Evolutionary conservation across 2,888 invertebrate species (phyloP).

Genomic region (Sialis fuliginosa): DNA sequence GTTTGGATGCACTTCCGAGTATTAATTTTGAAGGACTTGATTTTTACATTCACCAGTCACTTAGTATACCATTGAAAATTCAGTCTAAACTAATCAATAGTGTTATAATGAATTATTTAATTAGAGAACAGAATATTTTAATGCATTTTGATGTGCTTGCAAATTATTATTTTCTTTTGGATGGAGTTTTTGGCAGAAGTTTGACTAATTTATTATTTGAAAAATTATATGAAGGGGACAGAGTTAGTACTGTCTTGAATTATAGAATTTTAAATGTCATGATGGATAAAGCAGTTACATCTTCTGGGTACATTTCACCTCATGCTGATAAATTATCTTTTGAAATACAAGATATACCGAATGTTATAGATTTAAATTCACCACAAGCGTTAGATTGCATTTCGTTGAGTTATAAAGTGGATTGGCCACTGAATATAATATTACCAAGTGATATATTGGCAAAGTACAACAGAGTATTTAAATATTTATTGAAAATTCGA

Average conservation of each 20-base stretch:
- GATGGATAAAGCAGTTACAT: slow-evolving; percentile 47
- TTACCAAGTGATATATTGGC: slow-evolving; percentile 49
- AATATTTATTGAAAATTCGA: slow-evolving; percentile 55
- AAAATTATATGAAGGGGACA: slow-evolving; percentile 42
- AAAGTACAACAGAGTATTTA: slow-evolving; percentile 57
- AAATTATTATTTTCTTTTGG: slow-evolving; percentile 60
- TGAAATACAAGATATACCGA: slow-evolving; percentile 38
- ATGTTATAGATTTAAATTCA: slow-evolving; percentile 41
- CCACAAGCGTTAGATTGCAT: slow-evolving; percentile 51
- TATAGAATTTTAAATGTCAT: slow-evolving; percentile 49
- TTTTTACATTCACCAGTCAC: slow-evolving; percentile 35
- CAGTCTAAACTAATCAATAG: slow-evolving; percentile 54
- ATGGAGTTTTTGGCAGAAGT: slow-evolving; percentile 60
- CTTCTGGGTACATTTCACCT: slow-evolving; percentile 42
- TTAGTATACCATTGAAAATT: slow-evolving; percentile 46
- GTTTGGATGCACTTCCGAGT: not conserved
- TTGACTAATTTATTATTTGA: slow-evolving; percentile 52
- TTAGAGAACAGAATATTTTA: slow-evolving; percentile 45
- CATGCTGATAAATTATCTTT: slow-evolving; percentile 45
- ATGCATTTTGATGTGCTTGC: slow-evolving; percentile 56
- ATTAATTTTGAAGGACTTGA: not conserved
- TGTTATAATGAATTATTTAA: slow-evolving; percentile 50
- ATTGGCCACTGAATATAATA: slow-evolving; percentile 65
- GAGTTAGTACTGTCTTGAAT: slow-evolving; percentile 49
- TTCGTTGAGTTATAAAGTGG: slow-evolving; percentile 47